phyloP scores from a whole-genome alignment of 2,888 invertebrate genomes.

The Dioctria linearis region DNA sequence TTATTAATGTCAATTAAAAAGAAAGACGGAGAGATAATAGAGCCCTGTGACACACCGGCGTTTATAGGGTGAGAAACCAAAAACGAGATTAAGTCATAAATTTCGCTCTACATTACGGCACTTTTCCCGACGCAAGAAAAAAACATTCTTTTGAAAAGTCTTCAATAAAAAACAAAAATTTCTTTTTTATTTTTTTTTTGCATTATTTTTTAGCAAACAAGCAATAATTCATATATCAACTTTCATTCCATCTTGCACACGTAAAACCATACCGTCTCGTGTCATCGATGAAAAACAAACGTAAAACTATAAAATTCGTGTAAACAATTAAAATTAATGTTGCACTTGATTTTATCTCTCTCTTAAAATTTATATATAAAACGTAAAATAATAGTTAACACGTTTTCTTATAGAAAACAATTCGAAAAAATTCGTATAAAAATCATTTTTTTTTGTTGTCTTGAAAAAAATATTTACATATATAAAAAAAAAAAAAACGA shows the following conservation, averaged over 20 bases:
- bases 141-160: no score
- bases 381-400: constrained; percentile 38
- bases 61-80: no score
- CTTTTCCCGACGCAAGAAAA: no score
- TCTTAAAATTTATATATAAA: constrained; percentile 44
- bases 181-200: neutral
- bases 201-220: neutral
- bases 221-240: constrained; percentile 13
- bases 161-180: neutral
- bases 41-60: no score
- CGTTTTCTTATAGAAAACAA: constrained; percentile 39
- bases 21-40: no score
- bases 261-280: no score
- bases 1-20: no score
- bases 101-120: neutral
- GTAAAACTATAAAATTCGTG: constrained; percentile 50
- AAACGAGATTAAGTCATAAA: no score
- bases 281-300: neutral
- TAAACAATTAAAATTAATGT: constrained; percentile 58
- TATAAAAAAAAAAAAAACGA: constrained; percentile 35
- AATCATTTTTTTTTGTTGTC: neutral
- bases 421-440: constrained; percentile 28
- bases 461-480: constrained; percentile 17
- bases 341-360: constrained; percentile 59
- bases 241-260: constrained; percentile 11